Evolutionary conservation across 2,113 vertebrate species (phyloP).

Genomic region (cat (Felis catus)): DNA sequence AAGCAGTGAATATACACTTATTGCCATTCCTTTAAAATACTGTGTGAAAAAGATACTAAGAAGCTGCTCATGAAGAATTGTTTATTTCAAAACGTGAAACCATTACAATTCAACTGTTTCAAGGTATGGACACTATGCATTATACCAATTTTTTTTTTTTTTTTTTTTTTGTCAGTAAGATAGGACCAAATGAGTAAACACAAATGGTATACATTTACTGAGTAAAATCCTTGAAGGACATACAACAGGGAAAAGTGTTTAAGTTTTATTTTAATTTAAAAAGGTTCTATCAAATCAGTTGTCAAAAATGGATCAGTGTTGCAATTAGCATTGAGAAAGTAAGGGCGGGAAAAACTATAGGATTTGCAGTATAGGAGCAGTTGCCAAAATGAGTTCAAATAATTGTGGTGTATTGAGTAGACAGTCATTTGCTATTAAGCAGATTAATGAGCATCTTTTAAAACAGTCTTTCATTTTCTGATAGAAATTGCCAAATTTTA

Average conservation of each 20-base stretch:
- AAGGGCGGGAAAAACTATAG: neutral
- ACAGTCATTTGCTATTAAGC: neutral
- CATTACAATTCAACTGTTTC: constrained; percentile 33
- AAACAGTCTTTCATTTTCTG: constrained; percentile 14
- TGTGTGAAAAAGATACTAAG: constrained; percentile 13
- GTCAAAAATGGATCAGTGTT: constrained; percentile 26
- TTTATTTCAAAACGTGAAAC: constrained; percentile 45
- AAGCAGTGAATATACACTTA: neutral
- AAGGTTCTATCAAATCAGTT: neutral
- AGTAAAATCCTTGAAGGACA: neutral
- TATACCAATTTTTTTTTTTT: neutral
- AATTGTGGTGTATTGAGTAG: neutral
- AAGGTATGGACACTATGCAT: neutral
- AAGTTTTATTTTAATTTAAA: constrained; percentile 1
- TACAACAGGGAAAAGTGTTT: neutral
- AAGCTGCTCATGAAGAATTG: neutral
- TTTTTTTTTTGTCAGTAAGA: neutral
- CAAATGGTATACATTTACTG: neutral
- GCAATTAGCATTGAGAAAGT: neutral
- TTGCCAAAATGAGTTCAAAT: constrained; percentile 37
- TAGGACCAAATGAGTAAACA: neutral
- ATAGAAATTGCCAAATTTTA: neutral
- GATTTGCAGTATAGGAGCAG: neutral
- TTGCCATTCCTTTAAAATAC: neutral
- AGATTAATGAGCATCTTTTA: constrained; percentile 43